Evolutionary conservation across 2,888 invertebrate species (phyloP).

Genomic region (Nebria salina): DNA sequence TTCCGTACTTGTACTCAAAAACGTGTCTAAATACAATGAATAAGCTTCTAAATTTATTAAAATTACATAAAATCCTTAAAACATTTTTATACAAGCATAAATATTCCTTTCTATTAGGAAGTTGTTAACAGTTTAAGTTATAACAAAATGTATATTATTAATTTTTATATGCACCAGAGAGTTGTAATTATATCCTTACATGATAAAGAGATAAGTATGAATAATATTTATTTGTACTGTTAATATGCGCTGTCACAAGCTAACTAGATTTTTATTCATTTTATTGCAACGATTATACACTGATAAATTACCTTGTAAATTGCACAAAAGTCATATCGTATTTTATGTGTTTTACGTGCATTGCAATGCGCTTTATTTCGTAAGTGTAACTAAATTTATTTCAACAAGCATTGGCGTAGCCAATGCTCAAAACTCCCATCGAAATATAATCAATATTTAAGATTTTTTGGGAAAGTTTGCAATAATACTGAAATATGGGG

Average conservation of each 20-base stretch:
- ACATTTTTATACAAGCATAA: no score
- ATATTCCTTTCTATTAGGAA: background rate
- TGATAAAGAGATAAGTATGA: constrained; percentile 1
- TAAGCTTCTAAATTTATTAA: no score
- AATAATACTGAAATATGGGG: no score
- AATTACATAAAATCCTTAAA: no score
- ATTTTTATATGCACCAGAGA: background rate
- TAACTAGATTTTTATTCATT: background rate
- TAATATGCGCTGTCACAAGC: background rate
- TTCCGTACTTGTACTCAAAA: no score
- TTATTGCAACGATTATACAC: background rate
- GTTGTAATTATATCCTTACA: background rate
- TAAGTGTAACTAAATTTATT: no score
- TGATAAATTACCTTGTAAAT: background rate
- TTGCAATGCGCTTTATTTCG: background rate
- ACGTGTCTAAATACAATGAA: no score
- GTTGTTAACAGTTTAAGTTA: background rate
- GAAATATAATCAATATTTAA: no score
- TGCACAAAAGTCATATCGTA: background rate
- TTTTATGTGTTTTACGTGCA: background rate
- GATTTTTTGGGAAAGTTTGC: no score
- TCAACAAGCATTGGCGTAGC: no score
- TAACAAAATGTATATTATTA: background rate
- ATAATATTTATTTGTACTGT: background rate
- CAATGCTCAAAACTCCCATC: no score